Percentiles rank a stretch among this genome's conserved stretches.
These are phyloP conservation scores for Mola mola DNA, from an alignment of 2,113 vertebrate species.

Conservation along the genomic window DNA sequence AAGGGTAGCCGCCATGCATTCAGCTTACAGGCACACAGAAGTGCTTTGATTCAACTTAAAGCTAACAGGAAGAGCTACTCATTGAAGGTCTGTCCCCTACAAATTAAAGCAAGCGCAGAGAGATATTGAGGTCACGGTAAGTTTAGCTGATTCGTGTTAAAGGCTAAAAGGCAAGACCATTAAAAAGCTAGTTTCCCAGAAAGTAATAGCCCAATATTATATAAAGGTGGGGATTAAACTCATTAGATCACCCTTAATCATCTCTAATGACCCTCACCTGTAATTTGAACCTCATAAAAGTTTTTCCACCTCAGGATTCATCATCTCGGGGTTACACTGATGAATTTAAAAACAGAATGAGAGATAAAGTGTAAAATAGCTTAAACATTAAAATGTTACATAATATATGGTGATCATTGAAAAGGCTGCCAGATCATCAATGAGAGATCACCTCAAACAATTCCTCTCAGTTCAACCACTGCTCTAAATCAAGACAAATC, in stretches of 20 bases:
- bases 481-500: not conserved
- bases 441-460: not conserved
- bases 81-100: constrained; percentile 25
- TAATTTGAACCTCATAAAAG: constrained; percentile 62
- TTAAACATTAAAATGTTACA: constrained; percentile 3
- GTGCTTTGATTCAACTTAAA: not conserved
- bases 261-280: constrained; percentile 56
- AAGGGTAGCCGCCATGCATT: too few species aligned
- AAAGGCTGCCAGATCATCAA: constrained; percentile 1
- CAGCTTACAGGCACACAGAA: too few species aligned
- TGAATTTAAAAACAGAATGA: constrained; percentile 37
- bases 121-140: constrained; percentile 59
- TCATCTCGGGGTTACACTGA: constrained; percentile 21
- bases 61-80: constrained; percentile 12
- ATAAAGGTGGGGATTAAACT: constrained; percentile 61
- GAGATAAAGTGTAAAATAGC: not conserved
- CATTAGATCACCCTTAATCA: constrained; percentile 57
- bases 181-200: constrained; percentile 56
- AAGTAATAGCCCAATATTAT: constrained; percentile 60
- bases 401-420: not conserved
- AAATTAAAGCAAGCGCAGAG: constrained; percentile 43
- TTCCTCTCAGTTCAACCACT: not conserved
- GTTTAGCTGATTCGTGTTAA: constrained; percentile 60
- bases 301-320: constrained; percentile 47
- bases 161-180: constrained; percentile 52